These are phyloP conservation scores for Lampris incognitus DNA, from an alignment of 2,113 vertebrate genomes.

Conservation along the genomic window DNA sequence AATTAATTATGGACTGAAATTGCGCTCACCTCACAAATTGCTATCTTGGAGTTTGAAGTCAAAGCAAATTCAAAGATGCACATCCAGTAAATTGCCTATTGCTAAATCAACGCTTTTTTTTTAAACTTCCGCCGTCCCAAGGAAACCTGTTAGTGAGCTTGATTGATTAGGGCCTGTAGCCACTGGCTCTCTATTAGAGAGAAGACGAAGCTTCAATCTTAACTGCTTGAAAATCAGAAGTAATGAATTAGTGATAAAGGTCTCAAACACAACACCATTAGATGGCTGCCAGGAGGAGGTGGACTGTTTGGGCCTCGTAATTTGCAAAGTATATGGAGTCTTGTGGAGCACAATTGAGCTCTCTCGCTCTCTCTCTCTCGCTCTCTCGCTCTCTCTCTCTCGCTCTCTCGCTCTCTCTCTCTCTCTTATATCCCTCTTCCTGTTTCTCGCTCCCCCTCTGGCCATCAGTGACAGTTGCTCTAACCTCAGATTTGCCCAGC, in stretches of 20 bases:
- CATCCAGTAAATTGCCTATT: slow-evolving; percentile 36
- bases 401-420: not conserved
- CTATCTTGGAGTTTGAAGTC: slow-evolving; percentile 40
- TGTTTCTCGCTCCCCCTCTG: slow-evolving; percentile 9
- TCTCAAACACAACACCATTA: slow-evolving; percentile 69
- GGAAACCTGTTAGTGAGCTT: slow-evolving; percentile 51
- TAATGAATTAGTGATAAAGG: slow-evolving; percentile 72
- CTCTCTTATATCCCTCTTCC: not conserved
- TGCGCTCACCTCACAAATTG: slow-evolving; percentile 47
- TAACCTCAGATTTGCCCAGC: slow-evolving; percentile 28
- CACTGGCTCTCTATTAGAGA: slow-evolving; percentile 54
- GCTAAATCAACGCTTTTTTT: slow-evolving; percentile 50
- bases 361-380: not conserved
- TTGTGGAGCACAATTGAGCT: slow-evolving; percentile 30
- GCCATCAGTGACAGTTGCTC: slow-evolving; percentile 43
- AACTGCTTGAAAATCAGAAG: slow-evolving; percentile 57
- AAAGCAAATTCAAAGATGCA: slow-evolving; percentile 53
- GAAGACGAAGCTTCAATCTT: slow-evolving; percentile 62
- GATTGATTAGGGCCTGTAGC: slow-evolving; percentile 58
- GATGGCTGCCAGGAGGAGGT: slow-evolving; percentile 32
- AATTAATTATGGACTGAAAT: slow-evolving; percentile 43
- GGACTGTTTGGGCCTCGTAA: slow-evolving; percentile 33
- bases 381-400: not conserved
- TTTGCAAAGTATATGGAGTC: slow-evolving; percentile 54
- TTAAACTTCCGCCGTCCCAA: slow-evolving; percentile 27